A percentile compares a stretch with the other conserved stretches of the same genome.
Conservation (phyloP, 2,113 vertebrate species). For the Catharus fuscescens region DNA sequence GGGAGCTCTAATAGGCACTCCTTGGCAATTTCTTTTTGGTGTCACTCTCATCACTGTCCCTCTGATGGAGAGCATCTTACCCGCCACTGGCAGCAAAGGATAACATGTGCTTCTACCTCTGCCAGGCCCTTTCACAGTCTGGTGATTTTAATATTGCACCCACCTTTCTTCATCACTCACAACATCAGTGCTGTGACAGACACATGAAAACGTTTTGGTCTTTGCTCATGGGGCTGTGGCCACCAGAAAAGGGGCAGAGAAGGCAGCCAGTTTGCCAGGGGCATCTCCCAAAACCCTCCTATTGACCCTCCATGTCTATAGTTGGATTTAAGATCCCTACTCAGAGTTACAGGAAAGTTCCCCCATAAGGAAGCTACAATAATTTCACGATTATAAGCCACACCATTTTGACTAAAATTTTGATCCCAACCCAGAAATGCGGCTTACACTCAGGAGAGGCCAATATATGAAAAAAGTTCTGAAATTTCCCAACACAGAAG, state of each 20-base stretch:
- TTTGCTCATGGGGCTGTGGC: not conserved
- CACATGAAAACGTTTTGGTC: not conserved
- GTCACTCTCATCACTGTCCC: not conserved
- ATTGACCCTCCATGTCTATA: not conserved
- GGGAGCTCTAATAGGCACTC: not conserved
- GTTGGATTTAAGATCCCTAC: not conserved
- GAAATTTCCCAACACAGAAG: too few species aligned
- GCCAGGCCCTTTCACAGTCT: not conserved
- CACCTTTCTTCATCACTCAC: not conserved
- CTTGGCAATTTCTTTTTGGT: not conserved
- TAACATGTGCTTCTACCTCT: not conserved
- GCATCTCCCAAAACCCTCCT: not conserved
- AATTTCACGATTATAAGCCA: too few species aligned
- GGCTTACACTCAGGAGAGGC: too few species aligned
- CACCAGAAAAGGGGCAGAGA: not conserved
- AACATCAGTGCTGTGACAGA: not conserved
- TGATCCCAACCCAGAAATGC: too few species aligned
- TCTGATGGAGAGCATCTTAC: not conserved
- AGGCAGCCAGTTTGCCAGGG: not conserved
- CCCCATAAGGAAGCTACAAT: not conserved
- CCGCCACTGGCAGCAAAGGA: not conserved
- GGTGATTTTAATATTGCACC: not conserved
- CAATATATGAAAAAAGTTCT: too few species aligned
- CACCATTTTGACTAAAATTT: too few species aligned
- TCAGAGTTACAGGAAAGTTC: not conserved